Base-by-base conservation (phyloP, 2,888 invertebrate genomes). In the Diplolepis rosae region DNA sequence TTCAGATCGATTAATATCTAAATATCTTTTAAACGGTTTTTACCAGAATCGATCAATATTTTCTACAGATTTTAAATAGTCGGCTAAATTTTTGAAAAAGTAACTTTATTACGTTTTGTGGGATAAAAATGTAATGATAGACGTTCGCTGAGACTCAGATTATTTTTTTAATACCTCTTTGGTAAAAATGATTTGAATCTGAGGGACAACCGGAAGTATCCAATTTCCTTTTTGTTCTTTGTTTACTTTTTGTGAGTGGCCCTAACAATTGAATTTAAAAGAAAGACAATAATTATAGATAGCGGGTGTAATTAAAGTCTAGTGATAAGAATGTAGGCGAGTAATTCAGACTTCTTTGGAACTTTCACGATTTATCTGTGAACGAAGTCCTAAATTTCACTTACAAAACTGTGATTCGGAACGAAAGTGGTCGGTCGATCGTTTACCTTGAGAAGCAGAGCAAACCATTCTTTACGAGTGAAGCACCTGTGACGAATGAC, bases 401-500 rank as follows among this genome's bases (percentile, higher is more conserved):
- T 84, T 77, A 79, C 79, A 78, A 80, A 82, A 83, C 79, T 79
- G 75, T 69, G 76, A 75, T 78, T 83, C 77, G 82, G 80, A 83
- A 83, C 80, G 82, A 84, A 84, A 84, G 85, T 82, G 81, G 76
- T 77, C 77, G 75, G 69, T 73, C 75, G 77, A 69, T 72, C 78
- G 72, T 80, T 84, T 84, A 83, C 78, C 74, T 69, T 56, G 80
- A 74, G 78, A 85, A 85, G 84, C 85, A 85, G 85, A 85, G 84
- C 84, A 80, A 77, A 77, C 77, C 74, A 79, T 77, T 73, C 73
- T 69, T 69, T 68, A 50, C 72, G 32, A 76, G 71, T 66, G 72
- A 73, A 71, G 68, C 72, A 70, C 66, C 39, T 69, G 68, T 68
- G 75, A 73, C 73, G 65, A 42, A 28, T 51, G 42, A 51, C 52